phyloP scores from a whole-genome alignment of 2,113 vertebrate genomes.

The human (Homo sapiens) region GRCh38 chr20:39651001-39651500 shows the following conservation, averaged over 20 bases:
- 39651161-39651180: too few relatives aligned
- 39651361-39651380: not conserved
- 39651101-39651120: too few relatives aligned
- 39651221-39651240: not conserved
- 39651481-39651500: too few relatives aligned
- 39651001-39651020: too few relatives aligned
- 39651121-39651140: too few relatives aligned
- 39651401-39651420: not conserved
- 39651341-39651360: rapidly evolving
- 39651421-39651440: not conserved
- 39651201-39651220: not conserved
- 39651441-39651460: not conserved
- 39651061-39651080: too few relatives aligned
- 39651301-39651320: not conserved
- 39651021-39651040: too few relatives aligned
- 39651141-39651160: too few relatives aligned
- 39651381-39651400: not conserved
- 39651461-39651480: not conserved
- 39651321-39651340: rapidly evolving
- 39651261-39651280: not conserved
- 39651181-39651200: rapidly evolving
- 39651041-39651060: rapidly evolving
- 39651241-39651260: not conserved
- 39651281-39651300: too few relatives aligned
- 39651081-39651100: too few relatives aligned